phyloP scores from a whole-genome alignment of 2,113 vertebrate genomes.

The Falco punctatus region DNA sequence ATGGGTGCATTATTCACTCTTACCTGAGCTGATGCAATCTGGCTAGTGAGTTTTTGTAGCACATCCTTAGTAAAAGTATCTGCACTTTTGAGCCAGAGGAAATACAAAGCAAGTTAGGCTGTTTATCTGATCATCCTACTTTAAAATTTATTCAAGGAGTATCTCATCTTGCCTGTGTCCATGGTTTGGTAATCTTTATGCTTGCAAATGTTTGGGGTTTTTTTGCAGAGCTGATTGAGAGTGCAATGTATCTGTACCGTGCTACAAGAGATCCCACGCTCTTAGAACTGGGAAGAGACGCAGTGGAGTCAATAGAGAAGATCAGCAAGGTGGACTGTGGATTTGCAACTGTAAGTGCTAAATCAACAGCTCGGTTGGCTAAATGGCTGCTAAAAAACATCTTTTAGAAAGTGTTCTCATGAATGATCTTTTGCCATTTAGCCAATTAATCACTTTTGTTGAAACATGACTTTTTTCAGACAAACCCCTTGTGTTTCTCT shows the following conservation, averaged over 20 bases:
- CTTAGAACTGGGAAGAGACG: conserved; percentile 91
- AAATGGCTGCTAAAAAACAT: background rate
- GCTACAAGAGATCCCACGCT: conserved; percentile 93
- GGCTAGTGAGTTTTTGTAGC: background rate
- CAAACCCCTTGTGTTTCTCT: background rate
- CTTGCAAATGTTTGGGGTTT: background rate
- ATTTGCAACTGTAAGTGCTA: conserved; percentile 90
- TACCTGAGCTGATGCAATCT: background rate
- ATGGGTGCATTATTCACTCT: background rate
- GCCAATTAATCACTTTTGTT: background rate
- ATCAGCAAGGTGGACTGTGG: conserved; percentile 94
- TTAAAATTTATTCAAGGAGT: background rate
- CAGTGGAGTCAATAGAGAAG: conserved; percentile 93
- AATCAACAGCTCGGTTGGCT: background rate
- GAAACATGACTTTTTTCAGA: background rate
- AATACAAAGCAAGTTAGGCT: background rate
- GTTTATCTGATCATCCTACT: background rate
- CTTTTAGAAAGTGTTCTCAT: background rate
- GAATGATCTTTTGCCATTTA: background rate
- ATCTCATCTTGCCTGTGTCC: background rate
- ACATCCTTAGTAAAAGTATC: background rate
- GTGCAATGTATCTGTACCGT: conserved; percentile 96
- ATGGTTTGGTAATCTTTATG: background rate
- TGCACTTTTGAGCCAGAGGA: background rate
- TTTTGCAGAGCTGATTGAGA: conserved; percentile 93